A percentile compares a stretch with the other conserved stretches of the same genome.
phyloP scores from a whole-genome alignment of 2,113 vertebrate species.

The Aegotheles bennettii region DNA sequence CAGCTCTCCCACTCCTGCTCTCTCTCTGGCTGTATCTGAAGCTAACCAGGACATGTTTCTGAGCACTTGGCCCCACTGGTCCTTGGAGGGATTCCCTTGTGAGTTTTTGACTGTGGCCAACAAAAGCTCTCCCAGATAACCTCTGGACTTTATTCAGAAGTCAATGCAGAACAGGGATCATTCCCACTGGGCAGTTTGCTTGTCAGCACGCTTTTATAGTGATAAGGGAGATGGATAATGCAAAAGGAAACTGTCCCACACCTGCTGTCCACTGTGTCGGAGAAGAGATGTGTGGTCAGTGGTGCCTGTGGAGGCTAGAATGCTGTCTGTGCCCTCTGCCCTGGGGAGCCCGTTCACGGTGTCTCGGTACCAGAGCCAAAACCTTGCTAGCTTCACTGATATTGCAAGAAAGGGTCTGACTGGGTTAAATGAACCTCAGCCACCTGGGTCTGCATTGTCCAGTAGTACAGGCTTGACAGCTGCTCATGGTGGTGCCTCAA shows the following conservation, averaged over 20 bases:
- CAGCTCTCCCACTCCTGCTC: not conserved
- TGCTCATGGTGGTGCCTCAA: not conserved
- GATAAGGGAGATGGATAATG: not conserved
- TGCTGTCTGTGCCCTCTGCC: not conserved
- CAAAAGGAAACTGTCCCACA: not conserved
- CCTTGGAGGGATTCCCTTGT: not conserved
- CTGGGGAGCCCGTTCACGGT: fast-evolving
- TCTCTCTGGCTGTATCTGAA: not conserved
- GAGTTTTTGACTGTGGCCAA: fast-evolving
- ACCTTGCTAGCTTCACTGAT: not conserved
- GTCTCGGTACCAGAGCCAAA: not conserved
- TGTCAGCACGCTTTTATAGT: not conserved
- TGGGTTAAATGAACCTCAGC: not conserved
- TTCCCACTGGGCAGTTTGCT: not conserved
- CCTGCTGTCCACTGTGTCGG: fast-evolving
- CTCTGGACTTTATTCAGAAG: not conserved
- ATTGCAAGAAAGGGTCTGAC: not conserved
- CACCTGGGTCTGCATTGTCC: not conserved
- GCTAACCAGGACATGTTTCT: not conserved
- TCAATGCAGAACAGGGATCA: not conserved
- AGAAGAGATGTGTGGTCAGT: not conserved
- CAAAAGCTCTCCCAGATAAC: not conserved
- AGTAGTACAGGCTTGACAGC: not conserved
- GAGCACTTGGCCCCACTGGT: not conserved
- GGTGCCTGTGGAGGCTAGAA: not conserved